phyloP scores from a whole-genome alignment of 2,888 invertebrate species.

The Drosophila buzzatii region DNA sequence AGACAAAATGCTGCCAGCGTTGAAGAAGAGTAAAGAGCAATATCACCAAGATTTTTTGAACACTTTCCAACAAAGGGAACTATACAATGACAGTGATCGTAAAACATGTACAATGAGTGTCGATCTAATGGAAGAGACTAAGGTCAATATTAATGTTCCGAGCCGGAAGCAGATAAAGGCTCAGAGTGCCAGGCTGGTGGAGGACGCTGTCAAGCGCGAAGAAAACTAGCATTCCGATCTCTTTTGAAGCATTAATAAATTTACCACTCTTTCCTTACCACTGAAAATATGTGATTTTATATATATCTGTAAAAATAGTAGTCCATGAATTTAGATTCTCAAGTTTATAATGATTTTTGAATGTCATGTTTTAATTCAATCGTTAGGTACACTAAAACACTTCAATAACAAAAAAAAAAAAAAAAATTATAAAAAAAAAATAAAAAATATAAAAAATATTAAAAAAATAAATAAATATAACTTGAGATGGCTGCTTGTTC shows the following conservation, averaged over 20 bases:
- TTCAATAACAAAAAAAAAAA: neutral
- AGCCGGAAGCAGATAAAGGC: constrained; percentile 83
- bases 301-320: neutral
- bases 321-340: neutral
- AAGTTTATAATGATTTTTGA: neutral
- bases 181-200: constrained; percentile 80
- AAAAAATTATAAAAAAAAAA: neutral
- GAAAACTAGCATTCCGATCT: neutral
- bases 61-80: neutral
- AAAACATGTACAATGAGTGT: constrained; percentile 28
- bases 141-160: constrained; percentile 66
- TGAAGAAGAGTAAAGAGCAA: constrained; percentile 41
- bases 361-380: neutral
- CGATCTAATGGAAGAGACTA: constrained; percentile 60
- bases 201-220: constrained; percentile 55
- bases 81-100: constrained; percentile 9
- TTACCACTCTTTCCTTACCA: neutral
- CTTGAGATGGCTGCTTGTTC: constrained; percentile 16
- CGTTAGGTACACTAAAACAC: constrained; percentile 26
- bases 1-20: constrained; percentile 15
- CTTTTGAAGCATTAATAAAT: constrained; percentile 7
- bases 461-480: neutral
- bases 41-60: constrained; percentile 69
- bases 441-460: neutral
- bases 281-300: neutral